A percentile compares a stretch with the other conserved stretches of the same genome.
Conservation (phyloP, 92 coral and sea anemone species). For the Heliopora coerulea region DNA sequence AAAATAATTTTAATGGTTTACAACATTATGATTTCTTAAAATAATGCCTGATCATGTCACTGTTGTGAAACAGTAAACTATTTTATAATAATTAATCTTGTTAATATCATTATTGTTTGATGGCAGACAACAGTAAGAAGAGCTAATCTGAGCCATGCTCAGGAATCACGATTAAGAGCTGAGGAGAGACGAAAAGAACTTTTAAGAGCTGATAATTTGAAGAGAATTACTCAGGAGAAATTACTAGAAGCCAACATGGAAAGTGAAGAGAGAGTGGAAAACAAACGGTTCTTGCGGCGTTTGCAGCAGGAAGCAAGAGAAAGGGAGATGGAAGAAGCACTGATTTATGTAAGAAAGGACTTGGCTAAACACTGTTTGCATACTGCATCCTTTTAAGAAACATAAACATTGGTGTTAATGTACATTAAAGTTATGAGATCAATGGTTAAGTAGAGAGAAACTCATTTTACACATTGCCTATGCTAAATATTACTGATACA, state of each 20-base stretch:
- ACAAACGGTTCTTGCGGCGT: conserved; percentile 83
- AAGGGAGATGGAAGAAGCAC: conserved; percentile 83
- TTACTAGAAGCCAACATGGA: conserved; percentile 81
- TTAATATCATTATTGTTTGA: neutral
- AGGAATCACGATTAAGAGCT: conserved; percentile 79
- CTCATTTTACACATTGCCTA: too few relatives aligned
- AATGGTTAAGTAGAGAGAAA: too few relatives aligned
- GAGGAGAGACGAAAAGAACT: conserved; percentile 82
- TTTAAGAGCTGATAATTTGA: conserved; percentile 81
- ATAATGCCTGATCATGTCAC: too few relatives aligned
- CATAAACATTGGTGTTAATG: too few relatives aligned
- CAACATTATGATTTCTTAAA: too few relatives aligned
- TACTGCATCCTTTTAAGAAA: too few relatives aligned
- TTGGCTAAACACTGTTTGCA: too few relatives aligned
- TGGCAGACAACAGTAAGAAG: conserved; percentile 72
- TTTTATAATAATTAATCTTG: too few relatives aligned
- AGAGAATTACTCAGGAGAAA: conserved; percentile 78
- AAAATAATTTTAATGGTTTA: too few relatives aligned
- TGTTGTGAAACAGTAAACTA: too few relatives aligned
- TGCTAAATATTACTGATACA: too few relatives aligned
- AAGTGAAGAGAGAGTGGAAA: conserved; percentile 94
- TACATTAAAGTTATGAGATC: too few relatives aligned
- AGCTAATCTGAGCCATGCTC: conserved; percentile 81
- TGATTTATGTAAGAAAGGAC: conserved; percentile 67
- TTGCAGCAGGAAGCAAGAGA: conserved; percentile 88